Conservation (phyloP, 2,888 invertebrate genomes). For the Deladenus siricidicola region DNA sequence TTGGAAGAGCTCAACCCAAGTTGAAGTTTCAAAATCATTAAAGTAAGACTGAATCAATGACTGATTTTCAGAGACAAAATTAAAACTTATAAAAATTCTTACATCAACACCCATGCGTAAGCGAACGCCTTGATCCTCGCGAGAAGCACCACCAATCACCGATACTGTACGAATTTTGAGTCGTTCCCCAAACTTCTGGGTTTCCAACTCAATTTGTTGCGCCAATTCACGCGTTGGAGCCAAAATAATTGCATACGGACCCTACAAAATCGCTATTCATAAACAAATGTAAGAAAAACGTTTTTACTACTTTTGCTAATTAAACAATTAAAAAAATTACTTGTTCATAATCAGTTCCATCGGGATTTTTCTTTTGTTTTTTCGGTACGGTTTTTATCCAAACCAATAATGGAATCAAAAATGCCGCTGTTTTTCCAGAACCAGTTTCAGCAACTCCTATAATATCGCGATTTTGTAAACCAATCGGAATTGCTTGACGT, state of each 20-base stretch:
- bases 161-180: constrained; percentile 86
- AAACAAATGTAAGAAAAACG: too few species aligned
- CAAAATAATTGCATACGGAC: constrained; percentile 95
- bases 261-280: constrained; percentile 55
- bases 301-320: too few species aligned
- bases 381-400: constrained; percentile 98
- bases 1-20: too few species aligned
- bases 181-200: constrained; percentile 88
- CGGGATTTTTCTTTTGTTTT: constrained; percentile 63
- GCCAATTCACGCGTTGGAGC: constrained; percentile 99
- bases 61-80: too few species aligned
- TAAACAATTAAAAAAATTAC: too few species aligned
- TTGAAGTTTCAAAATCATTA: too few species aligned
- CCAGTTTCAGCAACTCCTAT: constrained; percentile 99
- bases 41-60: too few species aligned
- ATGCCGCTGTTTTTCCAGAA: constrained; percentile 95
- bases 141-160: constrained; percentile 84
- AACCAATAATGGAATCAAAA: constrained; percentile 85
- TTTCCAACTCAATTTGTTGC: constrained; percentile 98
- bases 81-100: constrained; percentile 36
- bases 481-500: constrained; percentile 96
- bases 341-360: constrained; percentile 19
- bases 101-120: constrained; percentile 89
- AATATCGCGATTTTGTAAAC: constrained; percentile 68
- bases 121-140: constrained; percentile 96